Conservation (phyloP, 1,140 invertebrate species). For the Trachymyrmex septentrionalis region DNA sequence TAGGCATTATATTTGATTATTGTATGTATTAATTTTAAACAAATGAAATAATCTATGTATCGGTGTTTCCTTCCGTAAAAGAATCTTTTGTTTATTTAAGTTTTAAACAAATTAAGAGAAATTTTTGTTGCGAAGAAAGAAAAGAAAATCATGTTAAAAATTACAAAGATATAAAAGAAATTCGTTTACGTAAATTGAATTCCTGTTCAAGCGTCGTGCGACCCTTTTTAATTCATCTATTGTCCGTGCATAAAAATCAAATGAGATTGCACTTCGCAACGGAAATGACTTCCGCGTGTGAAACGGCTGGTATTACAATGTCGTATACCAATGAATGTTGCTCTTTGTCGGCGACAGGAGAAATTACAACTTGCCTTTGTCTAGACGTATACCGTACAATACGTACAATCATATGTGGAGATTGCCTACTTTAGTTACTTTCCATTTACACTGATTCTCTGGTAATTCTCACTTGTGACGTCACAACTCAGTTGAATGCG, state of each 20-base stretch:
- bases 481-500: too few relatives aligned
- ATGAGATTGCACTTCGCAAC: conserved; percentile 5
- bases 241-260: conserved; percentile 12
- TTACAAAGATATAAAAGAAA: background rate
- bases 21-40: background rate
- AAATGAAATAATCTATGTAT: background rate
- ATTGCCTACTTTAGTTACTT: background rate
- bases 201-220: background rate
- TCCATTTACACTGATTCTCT: too few relatives aligned
- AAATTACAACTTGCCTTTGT: conserved; percentile 19
- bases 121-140: background rate
- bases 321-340: conserved; percentile 29
- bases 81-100: background rate
- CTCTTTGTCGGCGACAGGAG: conserved; percentile 5
- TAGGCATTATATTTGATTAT: too few relatives aligned
- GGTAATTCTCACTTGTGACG: too few relatives aligned
- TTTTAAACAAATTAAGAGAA: background rate
- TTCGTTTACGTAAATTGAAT: background rate
- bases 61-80: too few relatives aligned
- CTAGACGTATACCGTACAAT: background rate
- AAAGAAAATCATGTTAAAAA: background rate
- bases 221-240: background rate
- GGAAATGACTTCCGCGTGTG: conserved; percentile 40
- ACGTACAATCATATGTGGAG: background rate
- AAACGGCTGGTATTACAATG: background rate